phyloP scores from a whole-genome alignment of 2,113 vertebrate species.

The Ptilonorhynchus violaceus region DNA sequence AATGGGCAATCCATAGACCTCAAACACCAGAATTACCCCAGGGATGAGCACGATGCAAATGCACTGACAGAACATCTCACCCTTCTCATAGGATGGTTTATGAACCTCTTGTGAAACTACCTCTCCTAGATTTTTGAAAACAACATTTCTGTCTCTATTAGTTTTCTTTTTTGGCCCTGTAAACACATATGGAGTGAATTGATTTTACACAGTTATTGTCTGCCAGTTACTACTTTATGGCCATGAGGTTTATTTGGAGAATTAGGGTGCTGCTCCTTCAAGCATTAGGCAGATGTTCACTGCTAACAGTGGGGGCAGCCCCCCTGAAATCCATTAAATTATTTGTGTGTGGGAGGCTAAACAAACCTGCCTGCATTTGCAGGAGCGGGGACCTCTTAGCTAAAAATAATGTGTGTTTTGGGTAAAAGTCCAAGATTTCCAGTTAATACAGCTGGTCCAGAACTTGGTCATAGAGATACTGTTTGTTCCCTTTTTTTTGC shows the following conservation, averaged over 20 bases:
- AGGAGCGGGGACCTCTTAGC: neutral
- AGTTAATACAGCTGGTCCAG: neutral
- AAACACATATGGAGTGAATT: constrained; percentile 2
- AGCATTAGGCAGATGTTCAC: constrained; percentile 15
- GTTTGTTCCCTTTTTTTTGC: neutral
- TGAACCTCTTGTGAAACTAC: neutral
- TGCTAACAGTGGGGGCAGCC: neutral
- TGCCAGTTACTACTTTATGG: neutral
- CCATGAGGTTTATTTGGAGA: constrained; percentile 36
- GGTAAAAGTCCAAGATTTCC: neutral
- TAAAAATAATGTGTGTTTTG: neutral
- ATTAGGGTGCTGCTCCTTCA: constrained; percentile 31
- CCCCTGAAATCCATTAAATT: neutral
- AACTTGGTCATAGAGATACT: neutral
- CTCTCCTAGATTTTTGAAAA: neutral
- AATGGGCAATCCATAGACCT: neutral
- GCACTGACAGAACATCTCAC: neutral
- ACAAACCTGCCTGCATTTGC: neutral
- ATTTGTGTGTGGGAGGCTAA: neutral
- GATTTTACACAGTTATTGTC: constrained; percentile 10
- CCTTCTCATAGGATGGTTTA: neutral
- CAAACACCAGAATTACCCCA: neutral
- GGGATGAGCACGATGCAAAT: neutral
- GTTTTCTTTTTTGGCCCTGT: neutral
- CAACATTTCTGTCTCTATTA: neutral